phyloP scores from a whole-genome alignment of 2,888 invertebrate species.

The Hypena proboscidalis region DNA sequence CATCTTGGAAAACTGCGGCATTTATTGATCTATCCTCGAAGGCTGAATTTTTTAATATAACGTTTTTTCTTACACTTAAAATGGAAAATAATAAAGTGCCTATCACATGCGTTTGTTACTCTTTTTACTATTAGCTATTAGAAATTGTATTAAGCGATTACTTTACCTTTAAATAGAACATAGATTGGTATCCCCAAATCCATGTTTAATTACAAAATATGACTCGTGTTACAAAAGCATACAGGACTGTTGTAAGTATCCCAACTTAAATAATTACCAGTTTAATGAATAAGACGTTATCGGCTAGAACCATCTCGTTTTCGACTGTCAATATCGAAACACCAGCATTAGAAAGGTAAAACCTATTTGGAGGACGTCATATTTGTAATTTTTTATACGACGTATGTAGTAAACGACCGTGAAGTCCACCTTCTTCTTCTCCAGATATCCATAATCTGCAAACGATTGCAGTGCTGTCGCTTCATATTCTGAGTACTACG shows the following conservation, averaged over 20 bases:
- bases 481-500: too few species aligned
- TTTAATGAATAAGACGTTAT: constrained; percentile 58
- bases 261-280: constrained; percentile 53
- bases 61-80: background rate
- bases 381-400: constrained; percentile 46
- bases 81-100: background rate
- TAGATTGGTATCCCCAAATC: too few species aligned
- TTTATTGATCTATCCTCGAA: constrained; percentile 61
- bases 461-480: too few species aligned
- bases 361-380: constrained; percentile 48
- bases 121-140: too few species aligned
- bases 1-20: constrained; percentile 60
- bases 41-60: constrained; percentile 23
- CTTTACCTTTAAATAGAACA: too few species aligned
- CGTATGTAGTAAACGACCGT: too few species aligned
- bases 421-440: too few species aligned
- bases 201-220: too few species aligned
- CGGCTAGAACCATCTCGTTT: constrained; percentile 51
- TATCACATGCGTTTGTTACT: background rate
- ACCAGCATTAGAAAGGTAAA: constrained; percentile 56
- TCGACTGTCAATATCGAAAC: constrained; percentile 46
- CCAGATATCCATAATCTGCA: too few species aligned
- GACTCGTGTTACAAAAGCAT: too few species aligned
- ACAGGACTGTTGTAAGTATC: constrained; percentile 27
- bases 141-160: too few species aligned